A percentile compares a stretch with the other conserved stretches of the same genome.
Conservation (phyloP, 2,888 invertebrate genomes). For the Eupithecia pulchellata region DNA sequence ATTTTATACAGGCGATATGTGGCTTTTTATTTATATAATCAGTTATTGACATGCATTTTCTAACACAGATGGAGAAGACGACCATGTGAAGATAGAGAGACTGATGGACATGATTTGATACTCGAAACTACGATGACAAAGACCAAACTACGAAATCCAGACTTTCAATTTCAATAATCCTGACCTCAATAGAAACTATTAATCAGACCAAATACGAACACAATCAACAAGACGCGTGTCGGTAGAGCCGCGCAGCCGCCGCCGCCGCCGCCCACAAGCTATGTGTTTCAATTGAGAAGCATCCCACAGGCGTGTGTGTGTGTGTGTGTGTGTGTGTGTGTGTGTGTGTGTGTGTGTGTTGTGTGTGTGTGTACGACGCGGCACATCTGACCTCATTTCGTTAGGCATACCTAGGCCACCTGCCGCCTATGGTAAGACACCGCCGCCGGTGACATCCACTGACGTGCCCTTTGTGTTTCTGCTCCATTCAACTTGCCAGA, state of each 20-base stretch:
- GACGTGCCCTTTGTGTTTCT: conserved; percentile 47
- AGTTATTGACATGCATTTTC: conserved; percentile 49
- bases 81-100: conserved; percentile 46
- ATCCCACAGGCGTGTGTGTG: conserved; percentile 53
- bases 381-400: conserved; percentile 70
- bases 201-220: conserved; percentile 48
- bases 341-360: neutral
- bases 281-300: conserved; percentile 70
- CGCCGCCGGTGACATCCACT: conserved; percentile 40
- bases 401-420: conserved; percentile 59
- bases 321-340: neutral
- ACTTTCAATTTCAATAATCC: conserved; percentile 30
- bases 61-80: conserved; percentile 53
- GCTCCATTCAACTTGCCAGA: conserved; percentile 48
- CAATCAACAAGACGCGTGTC: conserved; percentile 50
- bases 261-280: conserved; percentile 55
- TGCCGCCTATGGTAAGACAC: conserved; percentile 47
- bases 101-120: conserved; percentile 47
- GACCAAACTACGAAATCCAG: conserved; percentile 23
- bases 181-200: conserved; percentile 44
- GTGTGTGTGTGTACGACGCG: conserved; percentile 46
- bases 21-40: conserved; percentile 42
- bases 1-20: conserved; percentile 35
- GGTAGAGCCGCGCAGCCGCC: conserved; percentile 39
- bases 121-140: conserved; percentile 28